Base-by-base conservation (phyloP, 2,113 vertebrate genomes). In the Gavialis gangeticus region DNA sequence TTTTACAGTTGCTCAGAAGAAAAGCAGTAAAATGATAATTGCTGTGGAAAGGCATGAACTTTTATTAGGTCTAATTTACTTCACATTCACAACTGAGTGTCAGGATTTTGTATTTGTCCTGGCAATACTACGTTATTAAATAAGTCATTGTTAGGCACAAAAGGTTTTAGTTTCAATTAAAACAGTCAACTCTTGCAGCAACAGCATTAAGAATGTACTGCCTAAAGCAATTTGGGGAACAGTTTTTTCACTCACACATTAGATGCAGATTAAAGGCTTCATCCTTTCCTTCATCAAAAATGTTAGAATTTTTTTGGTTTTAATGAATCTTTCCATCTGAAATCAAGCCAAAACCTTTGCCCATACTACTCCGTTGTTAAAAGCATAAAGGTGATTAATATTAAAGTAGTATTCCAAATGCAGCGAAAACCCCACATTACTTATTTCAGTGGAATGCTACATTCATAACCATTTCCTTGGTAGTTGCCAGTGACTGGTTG, bases 1-100 rank as follows among this genome's bases (percentile, higher is more conserved):
- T 46, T 46, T 46, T 46, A 46, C 46, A 8, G 46, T 46, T 46
- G 46, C 46, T 46, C 46, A 86, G 64, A 78, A 19, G 17, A 91
- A 84, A 71, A 62, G 12, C 28, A 96, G 93, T 77, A 91, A 81
- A 91, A 57, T 63, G 25, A 56, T 66, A 13, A 79, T 82, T 0
- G 4, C 78, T 81, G 28, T 82, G 75, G 88, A 93, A 97, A 95
- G 83, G 83, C 88, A 96, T 6, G 8, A 85, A 89, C 80, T 97
- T 97, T 97, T 98, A 98, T 97, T 92, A 93, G 91, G 85, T 95
- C 95, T 94, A 87, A 92, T 94, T 96, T 93, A 92, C 89, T 98
- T 98, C 96, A 97, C 97, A 97, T 95, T 97, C 96, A 93, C 87
- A 91, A 91, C 87, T 94, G 46, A 30, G 84, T 90, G 88, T 92